phyloP scores from a whole-genome alignment of 2,797 vertebrate species.

The Ctenopoma multispine region DNA sequence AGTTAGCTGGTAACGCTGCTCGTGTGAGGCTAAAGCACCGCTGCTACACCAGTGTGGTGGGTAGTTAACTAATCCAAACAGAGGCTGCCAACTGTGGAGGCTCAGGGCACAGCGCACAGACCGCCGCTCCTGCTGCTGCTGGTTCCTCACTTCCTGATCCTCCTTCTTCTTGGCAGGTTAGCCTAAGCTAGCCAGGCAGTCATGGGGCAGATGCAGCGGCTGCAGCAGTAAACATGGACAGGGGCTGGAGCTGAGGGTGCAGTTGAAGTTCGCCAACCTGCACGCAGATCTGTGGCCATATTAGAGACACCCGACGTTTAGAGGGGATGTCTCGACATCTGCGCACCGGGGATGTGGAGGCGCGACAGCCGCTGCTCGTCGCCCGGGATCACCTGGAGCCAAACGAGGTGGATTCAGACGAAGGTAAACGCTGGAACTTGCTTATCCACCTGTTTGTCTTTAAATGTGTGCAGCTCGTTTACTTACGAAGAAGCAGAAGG shows the following conservation, averaged over 20 bases:
- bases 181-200: constrained; percentile 33
- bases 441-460: background rate
- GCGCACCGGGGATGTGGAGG: constrained; percentile 49
- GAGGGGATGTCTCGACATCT: constrained; percentile 55
- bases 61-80: too few species aligned
- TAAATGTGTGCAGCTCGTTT: background rate
- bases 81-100: background rate
- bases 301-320: background rate
- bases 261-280: background rate
- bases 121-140: constrained; percentile 22
- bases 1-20: constrained; percentile 32
- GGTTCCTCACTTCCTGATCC: constrained; percentile 76
- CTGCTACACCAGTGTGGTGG: background rate
- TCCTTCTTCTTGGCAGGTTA: constrained; percentile 54
- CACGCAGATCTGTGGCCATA: background rate
- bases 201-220: constrained; percentile 34
- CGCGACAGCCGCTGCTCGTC: constrained; percentile 77
- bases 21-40: constrained; percentile 3
- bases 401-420: constrained; percentile 60
- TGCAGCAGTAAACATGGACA: background rate
- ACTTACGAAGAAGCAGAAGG: too few species aligned
- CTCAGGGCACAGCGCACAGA: constrained; percentile 12
- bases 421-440: constrained; percentile 51
- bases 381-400: background rate
- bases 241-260: background rate